phyloP scores from a whole-genome alignment of 2,797 vertebrate genomes.

The Psittacula derbiana region DNA sequence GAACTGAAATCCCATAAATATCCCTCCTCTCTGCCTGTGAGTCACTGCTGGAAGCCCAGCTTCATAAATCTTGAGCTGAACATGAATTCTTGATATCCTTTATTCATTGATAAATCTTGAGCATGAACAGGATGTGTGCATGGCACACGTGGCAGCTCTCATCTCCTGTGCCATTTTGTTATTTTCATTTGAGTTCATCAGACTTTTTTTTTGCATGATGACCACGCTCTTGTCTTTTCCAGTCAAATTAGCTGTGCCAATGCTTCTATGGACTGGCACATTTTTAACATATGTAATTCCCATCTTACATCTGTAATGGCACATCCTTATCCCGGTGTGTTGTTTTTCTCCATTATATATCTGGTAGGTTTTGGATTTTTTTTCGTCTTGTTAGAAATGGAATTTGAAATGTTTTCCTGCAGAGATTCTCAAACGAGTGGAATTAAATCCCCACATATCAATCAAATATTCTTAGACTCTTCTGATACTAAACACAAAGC shows the following conservation, averaged over 20 bases:
- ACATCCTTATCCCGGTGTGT: background rate
- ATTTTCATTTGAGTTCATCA: background rate
- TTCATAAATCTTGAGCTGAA: background rate
- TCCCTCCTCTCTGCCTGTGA: background rate
- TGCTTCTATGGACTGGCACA: background rate
- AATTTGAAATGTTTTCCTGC: background rate
- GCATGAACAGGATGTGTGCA: background rate
- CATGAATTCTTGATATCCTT: background rate
- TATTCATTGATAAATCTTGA: background rate
- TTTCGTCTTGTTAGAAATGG: background rate
- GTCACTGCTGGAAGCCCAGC: background rate
- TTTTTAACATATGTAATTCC: background rate
- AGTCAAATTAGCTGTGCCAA: background rate
- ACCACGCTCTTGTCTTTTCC: background rate
- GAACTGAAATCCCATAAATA: conserved; percentile 27
- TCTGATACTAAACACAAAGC: background rate
- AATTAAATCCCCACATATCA: background rate
- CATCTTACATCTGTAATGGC: background rate
- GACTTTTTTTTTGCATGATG: background rate
- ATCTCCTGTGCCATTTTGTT: background rate
- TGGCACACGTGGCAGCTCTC: background rate
- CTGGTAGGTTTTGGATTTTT: background rate
- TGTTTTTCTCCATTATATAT: background rate
- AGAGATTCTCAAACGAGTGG: background rate
- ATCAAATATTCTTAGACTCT: background rate